Percentiles rank a stretch among this genome's conserved stretches.
phyloP scores from a whole-genome alignment of 2,113 vertebrate genomes.

The Oceanodroma tethys region DNA sequence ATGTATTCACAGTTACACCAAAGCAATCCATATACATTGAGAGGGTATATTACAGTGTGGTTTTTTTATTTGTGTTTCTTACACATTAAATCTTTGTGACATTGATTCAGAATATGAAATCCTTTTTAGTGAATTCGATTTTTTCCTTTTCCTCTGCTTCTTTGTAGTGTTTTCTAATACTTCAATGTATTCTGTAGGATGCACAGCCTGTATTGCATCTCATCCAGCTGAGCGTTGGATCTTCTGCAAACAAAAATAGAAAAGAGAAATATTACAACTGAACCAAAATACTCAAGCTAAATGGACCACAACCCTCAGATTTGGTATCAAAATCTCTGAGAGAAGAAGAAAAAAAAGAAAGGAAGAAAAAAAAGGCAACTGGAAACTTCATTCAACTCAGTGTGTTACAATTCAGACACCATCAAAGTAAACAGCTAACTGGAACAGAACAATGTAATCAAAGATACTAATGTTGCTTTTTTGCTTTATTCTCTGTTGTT shows the following conservation, averaged over 20 bases:
- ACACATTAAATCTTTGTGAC: neutral
- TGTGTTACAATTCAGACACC: neutral
- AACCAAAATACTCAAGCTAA: neutral
- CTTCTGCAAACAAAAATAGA: neutral
- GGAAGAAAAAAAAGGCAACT: neutral
- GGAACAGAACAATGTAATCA: neutral
- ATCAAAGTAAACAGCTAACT: slow-evolving; percentile 32
- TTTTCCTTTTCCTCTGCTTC: neutral
- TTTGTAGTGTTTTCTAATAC: neutral
- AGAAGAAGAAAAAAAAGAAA: neutral
- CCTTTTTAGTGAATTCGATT: neutral
- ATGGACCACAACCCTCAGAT: neutral
- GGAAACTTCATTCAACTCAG: neutral
- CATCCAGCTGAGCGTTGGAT: neutral
- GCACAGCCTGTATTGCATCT: neutral
- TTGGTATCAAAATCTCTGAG: neutral
- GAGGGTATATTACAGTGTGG: neutral
- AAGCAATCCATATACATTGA: neutral
- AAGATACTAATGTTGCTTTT: neutral
- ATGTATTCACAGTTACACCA: neutral
- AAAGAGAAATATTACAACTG: slow-evolving; percentile 16
- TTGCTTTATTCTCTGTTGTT: neutral
- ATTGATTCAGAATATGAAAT: neutral
- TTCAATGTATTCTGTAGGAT: neutral
- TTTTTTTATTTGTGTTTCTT: neutral